Conservation (phyloP, 2,797 vertebrate genomes). For the Artibeus lituratus region DNA sequence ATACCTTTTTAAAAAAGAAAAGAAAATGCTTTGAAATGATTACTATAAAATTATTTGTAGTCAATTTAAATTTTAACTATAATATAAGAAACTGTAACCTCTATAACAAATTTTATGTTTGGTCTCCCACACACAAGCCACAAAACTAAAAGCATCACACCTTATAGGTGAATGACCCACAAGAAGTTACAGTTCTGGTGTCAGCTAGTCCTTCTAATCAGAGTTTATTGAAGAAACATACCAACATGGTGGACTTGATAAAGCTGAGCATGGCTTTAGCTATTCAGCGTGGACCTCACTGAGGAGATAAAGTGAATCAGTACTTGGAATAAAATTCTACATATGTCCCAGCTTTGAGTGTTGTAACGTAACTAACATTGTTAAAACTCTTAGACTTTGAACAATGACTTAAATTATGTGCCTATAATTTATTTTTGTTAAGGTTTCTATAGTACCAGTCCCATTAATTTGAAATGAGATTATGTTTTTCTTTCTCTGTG, state of each 20-base stretch:
- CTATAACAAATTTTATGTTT: slow-evolving; percentile 57
- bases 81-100: slow-evolving; percentile 63
- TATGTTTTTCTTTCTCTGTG: neutral
- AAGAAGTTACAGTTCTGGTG: slow-evolving; percentile 33
- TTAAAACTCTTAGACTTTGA: neutral
- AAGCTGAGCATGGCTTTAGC: slow-evolving; percentile 55
- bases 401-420: neutral
- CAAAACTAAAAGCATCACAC: neutral
- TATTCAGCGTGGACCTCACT: neutral
- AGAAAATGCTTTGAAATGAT: slow-evolving; percentile 39
- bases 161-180: slow-evolving; percentile 38
- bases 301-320: slow-evolving; percentile 34
- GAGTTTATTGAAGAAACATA: slow-evolving; percentile 36
- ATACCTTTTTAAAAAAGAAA: no score
- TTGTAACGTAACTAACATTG: neutral
- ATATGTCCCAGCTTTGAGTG: neutral
- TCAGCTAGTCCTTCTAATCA: neutral
- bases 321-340: neutral
- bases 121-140: slow-evolving; percentile 36
- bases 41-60: slow-evolving; percentile 27
- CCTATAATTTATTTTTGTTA: neutral
- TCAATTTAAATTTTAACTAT: slow-evolving; percentile 60
- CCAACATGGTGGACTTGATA: neutral
- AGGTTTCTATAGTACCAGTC: neutral
- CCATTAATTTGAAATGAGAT: neutral